phyloP scores from a whole-genome alignment of 2,888 invertebrate genomes.

The Crepidodera aurea region DNA sequence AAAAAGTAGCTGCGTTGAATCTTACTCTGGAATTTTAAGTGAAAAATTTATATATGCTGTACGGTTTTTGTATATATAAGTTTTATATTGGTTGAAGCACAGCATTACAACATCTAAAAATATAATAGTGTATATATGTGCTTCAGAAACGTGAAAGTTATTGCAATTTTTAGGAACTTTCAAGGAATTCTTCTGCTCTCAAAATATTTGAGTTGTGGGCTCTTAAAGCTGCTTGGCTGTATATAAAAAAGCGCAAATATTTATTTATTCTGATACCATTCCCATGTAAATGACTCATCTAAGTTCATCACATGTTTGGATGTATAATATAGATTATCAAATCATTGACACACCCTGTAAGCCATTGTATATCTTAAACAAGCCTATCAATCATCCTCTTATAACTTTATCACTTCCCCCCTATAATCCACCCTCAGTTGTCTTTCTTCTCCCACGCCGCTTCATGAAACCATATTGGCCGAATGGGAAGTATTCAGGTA shows the following conservation, averaged over 20 bases:
- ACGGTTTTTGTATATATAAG: constrained; percentile 1
- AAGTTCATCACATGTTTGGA: neutral
- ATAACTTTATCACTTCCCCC: constrained; percentile 20
- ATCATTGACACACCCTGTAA: constrained; percentile 3
- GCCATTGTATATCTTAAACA: constrained; percentile 17
- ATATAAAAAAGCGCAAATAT: no score
- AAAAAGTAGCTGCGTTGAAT: constrained; percentile 20
- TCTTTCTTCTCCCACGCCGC: neutral
- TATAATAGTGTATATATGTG: neutral
- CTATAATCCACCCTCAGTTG: constrained; percentile 12
- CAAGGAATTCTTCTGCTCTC: no score
- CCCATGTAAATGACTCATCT: neutral
- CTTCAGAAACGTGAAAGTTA: neutral
- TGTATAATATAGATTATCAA: constrained; percentile 11
- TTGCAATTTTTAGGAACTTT: no score
- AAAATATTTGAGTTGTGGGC: no score
- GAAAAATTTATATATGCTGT: constrained; percentile 15
- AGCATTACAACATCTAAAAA: neutral
- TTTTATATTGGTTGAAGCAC: constrained; percentile 10
- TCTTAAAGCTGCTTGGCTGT: no score
- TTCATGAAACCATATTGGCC: constrained; percentile 6
- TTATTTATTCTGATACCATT: no score
- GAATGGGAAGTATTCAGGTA: neutral
- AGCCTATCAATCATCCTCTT: constrained; percentile 22
- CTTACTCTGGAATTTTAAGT: constrained; percentile 19